Percentiles rank a stretch among this genome's conserved stretches.
These are phyloP conservation scores for Charina bottae DNA, from an alignment of 2,113 vertebrate species.

Conservation along the genomic window DNA sequence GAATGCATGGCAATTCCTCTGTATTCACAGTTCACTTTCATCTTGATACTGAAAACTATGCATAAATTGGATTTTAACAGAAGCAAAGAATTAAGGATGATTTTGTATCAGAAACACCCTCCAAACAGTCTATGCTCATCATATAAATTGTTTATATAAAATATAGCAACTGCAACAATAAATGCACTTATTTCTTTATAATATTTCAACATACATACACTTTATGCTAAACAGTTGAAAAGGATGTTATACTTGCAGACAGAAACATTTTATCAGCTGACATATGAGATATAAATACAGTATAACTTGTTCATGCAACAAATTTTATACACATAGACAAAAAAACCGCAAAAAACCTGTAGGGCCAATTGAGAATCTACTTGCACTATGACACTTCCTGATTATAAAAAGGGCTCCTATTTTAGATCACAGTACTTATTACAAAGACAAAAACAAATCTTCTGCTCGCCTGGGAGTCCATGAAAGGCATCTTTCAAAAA, in stretches of 20 bases:
- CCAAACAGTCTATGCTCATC: not conserved
- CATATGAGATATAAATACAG: not conserved
- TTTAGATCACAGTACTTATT: slow-evolving; percentile 52
- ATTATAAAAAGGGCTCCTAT: slow-evolving; percentile 47
- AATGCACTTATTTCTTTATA: slow-evolving; percentile 12
- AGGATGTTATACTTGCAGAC: slow-evolving; percentile 25
- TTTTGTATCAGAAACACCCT: slow-evolving; percentile 14
- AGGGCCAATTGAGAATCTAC: slow-evolving; percentile 45
- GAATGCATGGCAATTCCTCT: not conserved
- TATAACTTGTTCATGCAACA: not conserved
- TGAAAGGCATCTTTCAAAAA: slow-evolving; percentile 50
- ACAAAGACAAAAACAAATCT: slow-evolving; percentile 44
- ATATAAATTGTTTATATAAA: not conserved
- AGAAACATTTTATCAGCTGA: slow-evolving; percentile 36
- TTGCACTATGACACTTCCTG: slow-evolving; percentile 62
- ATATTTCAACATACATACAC: slow-evolving; percentile 3
- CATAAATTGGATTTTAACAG: slow-evolving; percentile 15
- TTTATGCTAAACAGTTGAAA: slow-evolving; percentile 38
- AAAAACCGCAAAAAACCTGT: slow-evolving; percentile 7
- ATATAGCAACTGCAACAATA: not conserved
- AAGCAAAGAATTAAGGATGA: slow-evolving; percentile 24
- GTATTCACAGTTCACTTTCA: slow-evolving; percentile 51
- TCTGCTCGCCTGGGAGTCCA: slow-evolving; percentile 44
- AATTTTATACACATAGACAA: not conserved
- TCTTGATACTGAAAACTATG: slow-evolving; percentile 33